phyloP scores from a whole-genome alignment of 2,797 vertebrate genomes.

The Cephalopachus bancanus region DNA sequence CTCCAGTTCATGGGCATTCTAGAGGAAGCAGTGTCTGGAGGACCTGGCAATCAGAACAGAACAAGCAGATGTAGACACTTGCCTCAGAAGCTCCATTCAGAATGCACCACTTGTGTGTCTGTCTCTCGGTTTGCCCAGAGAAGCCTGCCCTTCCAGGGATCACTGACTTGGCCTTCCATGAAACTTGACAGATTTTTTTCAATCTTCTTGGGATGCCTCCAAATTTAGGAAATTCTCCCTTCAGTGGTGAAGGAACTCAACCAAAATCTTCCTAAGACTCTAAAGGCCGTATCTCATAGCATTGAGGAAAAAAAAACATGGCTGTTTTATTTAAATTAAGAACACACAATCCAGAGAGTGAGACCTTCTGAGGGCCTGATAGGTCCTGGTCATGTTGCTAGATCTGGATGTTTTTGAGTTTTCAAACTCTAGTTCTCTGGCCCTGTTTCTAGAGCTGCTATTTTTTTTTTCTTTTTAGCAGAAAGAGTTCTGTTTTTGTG shows the following conservation, averaged over 20 bases:
- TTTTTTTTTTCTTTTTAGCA: not conserved
- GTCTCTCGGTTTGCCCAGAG: not conserved
- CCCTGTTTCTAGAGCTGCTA: not conserved
- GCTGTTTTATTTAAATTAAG: slow-evolving; percentile 15
- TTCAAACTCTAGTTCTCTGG: not conserved
- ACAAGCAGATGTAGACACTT: not conserved
- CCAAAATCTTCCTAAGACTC: not conserved
- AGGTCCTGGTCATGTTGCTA: not conserved
- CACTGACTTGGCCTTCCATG: not conserved
- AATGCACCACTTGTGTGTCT: not conserved
- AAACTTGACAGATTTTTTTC: not conserved
- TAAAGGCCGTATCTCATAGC: not conserved
- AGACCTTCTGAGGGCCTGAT: not conserved
- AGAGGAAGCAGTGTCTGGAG: not conserved
- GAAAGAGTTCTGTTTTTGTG: not conserved
- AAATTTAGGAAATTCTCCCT: not conserved
- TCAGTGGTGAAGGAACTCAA: not conserved
- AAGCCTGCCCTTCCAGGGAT: not conserved
- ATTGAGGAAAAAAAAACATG: not conserved
- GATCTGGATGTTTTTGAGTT: not conserved
- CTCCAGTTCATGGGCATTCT: not conserved
- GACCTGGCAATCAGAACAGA: not conserved
- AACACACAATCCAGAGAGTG: not conserved
- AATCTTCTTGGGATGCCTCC: not conserved
- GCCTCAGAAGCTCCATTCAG: not conserved